Evolutionary conservation across 2,888 invertebrate genomes (phyloP), one percentile per base, ranked within the genome.

Genomic region (Bedellia somnulentella): DNA sequence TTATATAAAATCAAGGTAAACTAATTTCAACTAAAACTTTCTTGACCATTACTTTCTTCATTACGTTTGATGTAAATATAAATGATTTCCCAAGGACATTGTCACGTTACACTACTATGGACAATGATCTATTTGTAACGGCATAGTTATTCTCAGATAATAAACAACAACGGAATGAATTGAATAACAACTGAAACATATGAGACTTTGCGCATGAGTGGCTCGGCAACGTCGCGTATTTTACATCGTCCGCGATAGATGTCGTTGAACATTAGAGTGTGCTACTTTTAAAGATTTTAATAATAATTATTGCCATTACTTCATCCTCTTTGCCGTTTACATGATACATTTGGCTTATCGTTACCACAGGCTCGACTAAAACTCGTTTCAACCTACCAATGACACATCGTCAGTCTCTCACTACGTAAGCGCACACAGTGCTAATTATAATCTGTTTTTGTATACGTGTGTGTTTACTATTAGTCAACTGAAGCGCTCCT

Each of bases 351-450:
- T 47, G n/a, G n/a, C n/a, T n/a, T n/a, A n/a, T n/a, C n/a, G n/a
- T n/a, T n/a, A n/a, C n/a, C n/a, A n/a, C n/a, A n/a, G n/a, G n/a
- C n/a, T n/a, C 45, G 46, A 39, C 45, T 35, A 41, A 45, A 45
- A 42, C 45, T 45, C 44, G 39, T 39, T 38, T 40, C 41, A 43
- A 40, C 45, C 51, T 51, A 41, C 43, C 54, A 55, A 47, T 68
- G 70, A 70, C 70, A 70, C 70, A 67, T 55, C 55, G 47, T 42
- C 42, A n/a, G n/a, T n/a, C n/a, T 44, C 48, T 45, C 53, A 49
- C 61, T 61, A 71, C 71, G 68, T 66, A 63, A 53, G 56, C 58
- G 46, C 61, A 60, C 57, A 63, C 60, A 57, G 60, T 57, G 59
- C 68, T 68, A 68, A 68, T 68, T 63, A 66, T 70, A 64, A 47